Base-by-base conservation (phyloP, 2,797 vertebrate species). In the Rhabdophis nuchalis region DNA sequence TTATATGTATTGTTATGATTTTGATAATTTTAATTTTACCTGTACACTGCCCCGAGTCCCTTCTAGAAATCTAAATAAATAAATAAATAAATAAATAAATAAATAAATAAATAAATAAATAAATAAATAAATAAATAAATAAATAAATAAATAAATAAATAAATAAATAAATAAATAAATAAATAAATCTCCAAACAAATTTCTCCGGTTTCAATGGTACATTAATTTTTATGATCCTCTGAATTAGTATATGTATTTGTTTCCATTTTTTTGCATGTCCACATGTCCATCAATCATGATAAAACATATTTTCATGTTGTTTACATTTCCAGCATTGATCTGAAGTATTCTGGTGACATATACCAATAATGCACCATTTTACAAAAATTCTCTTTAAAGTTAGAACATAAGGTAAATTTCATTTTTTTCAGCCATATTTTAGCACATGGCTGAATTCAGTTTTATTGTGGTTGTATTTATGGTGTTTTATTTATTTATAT, bases 181-280 rank as follows among this genome's bases (percentile, higher is more conserved):
- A n/a, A n/a, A n/a, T n/a, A n/a, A n/a, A n/a, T 68, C 27, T 1
- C 60, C n/a, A n/a, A 5, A 1, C 0, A n/a, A 32, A 68, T 2
- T 32, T 68, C 5, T 68, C n/a, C 14, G 0, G n/a, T 68, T 16
- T 68, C n/a, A 68, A 7, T 68, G 5, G 12, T 16, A 68, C 29
- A 68, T 68, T n/a, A 64, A n/a, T 64, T 64, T 64, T 64, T 68
- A 68, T 68, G 61, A 32, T 68, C 5, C 29, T 68, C 29, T 68
- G 61, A 68, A 68, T 68, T 68, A n/a, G 61, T 32, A n/a, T 32
- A 68, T n/a, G 5, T 16, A 68, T 68, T 68, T 32, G 61, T 68
- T 68, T 68, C 1, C 29, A 32, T 2, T 12, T 68, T 68, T 68
- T 16, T 12, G n/a, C 5, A 13, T n/a, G n/a, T 14, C n/a, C 61